Evolutionary conservation across 2,888 invertebrate genomes (phyloP).

Genomic region (Sinodicranocentrus sp.): DNA sequence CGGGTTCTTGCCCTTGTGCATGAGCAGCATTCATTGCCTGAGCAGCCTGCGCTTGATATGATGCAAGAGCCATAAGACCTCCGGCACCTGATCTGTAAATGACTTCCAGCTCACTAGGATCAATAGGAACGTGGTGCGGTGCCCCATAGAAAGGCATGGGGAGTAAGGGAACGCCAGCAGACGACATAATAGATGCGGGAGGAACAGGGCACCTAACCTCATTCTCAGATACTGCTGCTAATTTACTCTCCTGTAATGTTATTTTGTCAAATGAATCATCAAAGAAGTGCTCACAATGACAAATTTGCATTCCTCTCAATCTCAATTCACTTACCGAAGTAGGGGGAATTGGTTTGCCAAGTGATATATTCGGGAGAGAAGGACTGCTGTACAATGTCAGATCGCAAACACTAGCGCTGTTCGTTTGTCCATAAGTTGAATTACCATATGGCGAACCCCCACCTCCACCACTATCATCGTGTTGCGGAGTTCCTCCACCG

Average conservation of each 20-base stretch:
- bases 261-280: neutral
- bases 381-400: slow-evolving; percentile 93
- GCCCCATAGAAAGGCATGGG: slow-evolving; percentile 85
- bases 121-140: slow-evolving; percentile 79
- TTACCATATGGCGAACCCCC: slow-evolving; percentile 84
- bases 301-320: too few relatives aligned
- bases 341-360: slow-evolving; percentile 86
- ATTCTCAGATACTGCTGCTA: slow-evolving; percentile 86
- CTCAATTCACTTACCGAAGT: slow-evolving; percentile 67
- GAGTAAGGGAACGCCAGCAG: slow-evolving; percentile 79
- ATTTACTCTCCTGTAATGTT: slow-evolving; percentile 79
- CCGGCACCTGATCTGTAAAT: slow-evolving; percentile 79
- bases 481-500: slow-evolving; percentile 84
- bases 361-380: slow-evolving; percentile 97
- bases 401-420: slow-evolving; percentile 84
- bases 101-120: slow-evolving; percentile 77
- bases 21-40: slow-evolving; percentile 77
- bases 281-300: too few relatives aligned
- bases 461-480: slow-evolving; percentile 85
- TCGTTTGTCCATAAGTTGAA: slow-evolving; percentile 79
- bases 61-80: slow-evolving; percentile 76
- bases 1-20: slow-evolving; percentile 66
- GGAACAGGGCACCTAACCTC: slow-evolving; percentile 87
- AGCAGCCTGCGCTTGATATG: slow-evolving; percentile 74
- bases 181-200: slow-evolving; percentile 79